These are phyloP conservation scores for Hydropsyche tenuis DNA, from an alignment of 1,140 invertebrate genomes.

Conservation along the genomic window DNA sequence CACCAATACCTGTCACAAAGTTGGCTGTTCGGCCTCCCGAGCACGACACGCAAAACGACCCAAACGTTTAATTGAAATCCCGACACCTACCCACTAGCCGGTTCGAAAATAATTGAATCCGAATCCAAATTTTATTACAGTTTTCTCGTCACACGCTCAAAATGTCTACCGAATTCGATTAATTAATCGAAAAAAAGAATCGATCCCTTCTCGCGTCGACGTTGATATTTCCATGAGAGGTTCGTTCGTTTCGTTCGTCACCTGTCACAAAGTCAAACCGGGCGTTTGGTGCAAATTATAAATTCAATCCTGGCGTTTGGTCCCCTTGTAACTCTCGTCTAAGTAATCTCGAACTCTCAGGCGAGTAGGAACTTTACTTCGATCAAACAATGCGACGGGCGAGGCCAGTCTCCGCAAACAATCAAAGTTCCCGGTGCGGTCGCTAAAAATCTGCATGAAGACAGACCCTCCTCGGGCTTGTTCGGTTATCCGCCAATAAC, in stretches of 20 bases:
- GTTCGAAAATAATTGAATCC: slow-evolving; percentile 28
- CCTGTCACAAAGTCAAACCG: neutral
- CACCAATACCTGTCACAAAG: slow-evolving; percentile 34
- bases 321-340: slow-evolving; percentile 15
- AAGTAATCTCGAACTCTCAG: slow-evolving; percentile 13
- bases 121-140: slow-evolving; percentile 26
- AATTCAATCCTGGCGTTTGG: slow-evolving; percentile 4
- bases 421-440: slow-evolving; percentile 9
- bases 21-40: slow-evolving; percentile 8
- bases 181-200: too few species aligned
- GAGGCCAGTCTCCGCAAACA: neutral
- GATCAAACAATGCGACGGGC: slow-evolving; percentile 23
- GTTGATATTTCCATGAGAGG: neutral
- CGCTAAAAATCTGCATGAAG: slow-evolving; percentile 15
- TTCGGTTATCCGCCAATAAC: neutral
- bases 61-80: slow-evolving; percentile 32
- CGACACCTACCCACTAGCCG: slow-evolving; percentile 5
- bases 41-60: slow-evolving; percentile 22
- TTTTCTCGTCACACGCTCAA: slow-evolving; percentile 8
- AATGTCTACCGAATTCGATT: neutral
- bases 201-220: too few species aligned
- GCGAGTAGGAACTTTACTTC: slow-evolving; percentile 13
- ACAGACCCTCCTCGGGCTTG: neutral
- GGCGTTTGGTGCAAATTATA: slow-evolving; percentile 8
- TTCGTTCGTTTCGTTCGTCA: neutral